phyloP scores from a whole-genome alignment of 2,113 vertebrate species.

The Hystrix brachyura region DNA sequence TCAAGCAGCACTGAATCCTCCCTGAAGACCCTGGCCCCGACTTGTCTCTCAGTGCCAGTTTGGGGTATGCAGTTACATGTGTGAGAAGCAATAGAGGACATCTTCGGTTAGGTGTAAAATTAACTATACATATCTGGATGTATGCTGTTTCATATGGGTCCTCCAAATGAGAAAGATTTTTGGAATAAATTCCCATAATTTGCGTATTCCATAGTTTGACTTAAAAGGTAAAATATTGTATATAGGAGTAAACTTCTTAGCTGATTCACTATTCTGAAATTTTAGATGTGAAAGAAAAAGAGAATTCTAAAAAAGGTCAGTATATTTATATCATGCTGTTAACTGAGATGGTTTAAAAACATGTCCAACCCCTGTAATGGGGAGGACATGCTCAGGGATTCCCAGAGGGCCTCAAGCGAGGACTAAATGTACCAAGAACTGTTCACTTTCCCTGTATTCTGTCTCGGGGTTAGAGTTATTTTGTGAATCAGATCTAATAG shows the following conservation, averaged over 20 bases:
- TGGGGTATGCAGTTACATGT: background rate
- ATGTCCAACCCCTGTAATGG: background rate
- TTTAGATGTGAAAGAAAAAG: constrained; percentile 40
- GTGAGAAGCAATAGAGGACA: constrained; percentile 11
- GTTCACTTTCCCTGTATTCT: background rate
- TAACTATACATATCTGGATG: background rate
- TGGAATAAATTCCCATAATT: background rate
- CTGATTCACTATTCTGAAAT: constrained; percentile 32
- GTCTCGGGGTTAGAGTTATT: background rate
- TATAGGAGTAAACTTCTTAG: background rate
- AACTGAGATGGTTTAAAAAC: background rate
- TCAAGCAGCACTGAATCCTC: background rate
- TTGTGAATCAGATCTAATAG: background rate
- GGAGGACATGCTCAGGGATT: background rate
- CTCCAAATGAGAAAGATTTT: background rate
- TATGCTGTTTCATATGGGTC: background rate
- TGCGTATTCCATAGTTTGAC: background rate
- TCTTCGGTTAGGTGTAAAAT: background rate
- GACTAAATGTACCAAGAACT: background rate
- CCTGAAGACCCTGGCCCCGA: background rate
- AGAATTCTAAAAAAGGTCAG: background rate
- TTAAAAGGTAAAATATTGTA: constrained; percentile 1
- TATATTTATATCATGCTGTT: background rate
- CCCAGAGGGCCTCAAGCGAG: background rate
- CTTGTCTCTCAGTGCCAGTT: background rate